Evolutionary conservation across 2,113 vertebrate species (phyloP).

Genomic region (Lutjanus erythropterus): DNA sequence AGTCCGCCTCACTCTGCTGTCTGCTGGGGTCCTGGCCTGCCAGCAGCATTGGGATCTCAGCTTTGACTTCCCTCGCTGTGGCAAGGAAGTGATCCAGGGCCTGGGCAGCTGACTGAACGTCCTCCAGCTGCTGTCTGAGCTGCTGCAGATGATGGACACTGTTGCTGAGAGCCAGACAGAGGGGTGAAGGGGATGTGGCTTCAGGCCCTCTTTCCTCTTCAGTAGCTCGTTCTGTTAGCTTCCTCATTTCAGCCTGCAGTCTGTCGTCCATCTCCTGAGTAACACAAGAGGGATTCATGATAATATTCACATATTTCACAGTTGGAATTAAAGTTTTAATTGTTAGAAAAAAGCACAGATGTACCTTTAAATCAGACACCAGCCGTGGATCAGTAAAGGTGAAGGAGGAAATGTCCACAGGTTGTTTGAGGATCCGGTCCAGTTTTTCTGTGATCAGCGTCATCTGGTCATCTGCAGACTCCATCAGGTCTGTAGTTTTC

Average conservation of each 20-base stretch:
- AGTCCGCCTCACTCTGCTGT: constrained; percentile 62
- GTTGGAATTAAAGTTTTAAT: background rate
- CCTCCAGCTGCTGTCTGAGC: constrained; percentile 75
- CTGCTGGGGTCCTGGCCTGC: constrained; percentile 62
- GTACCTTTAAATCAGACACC: constrained; percentile 74
- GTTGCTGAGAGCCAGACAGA: constrained; percentile 68
- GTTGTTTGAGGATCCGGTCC: constrained; percentile 67
- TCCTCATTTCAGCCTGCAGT: constrained; percentile 76
- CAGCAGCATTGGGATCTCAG: constrained; percentile 45
- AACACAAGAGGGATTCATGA: background rate
- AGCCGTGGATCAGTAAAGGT: constrained; percentile 65
- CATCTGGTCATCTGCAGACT: constrained; percentile 81
- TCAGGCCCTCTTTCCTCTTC: constrained; percentile 62
- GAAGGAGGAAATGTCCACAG: constrained; percentile 78
- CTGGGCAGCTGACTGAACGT: constrained; percentile 68
- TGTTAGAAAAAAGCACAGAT: background rate
- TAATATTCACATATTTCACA: background rate
- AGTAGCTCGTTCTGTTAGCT: constrained; percentile 74
- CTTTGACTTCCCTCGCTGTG: constrained; percentile 74
- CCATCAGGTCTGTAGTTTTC: constrained; percentile 76
- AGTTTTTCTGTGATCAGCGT: constrained; percentile 76
- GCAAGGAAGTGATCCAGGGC: constrained; percentile 85
- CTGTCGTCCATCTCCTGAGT: constrained; percentile 62
- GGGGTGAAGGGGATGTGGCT: constrained; percentile 68
- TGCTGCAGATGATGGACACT: constrained; percentile 82